Percentiles rank a stretch among this genome's conserved stretches.
Evolutionary conservation across 2,888 invertebrate genomes (phyloP).

Genomic region (Theretra japonica): DNA sequence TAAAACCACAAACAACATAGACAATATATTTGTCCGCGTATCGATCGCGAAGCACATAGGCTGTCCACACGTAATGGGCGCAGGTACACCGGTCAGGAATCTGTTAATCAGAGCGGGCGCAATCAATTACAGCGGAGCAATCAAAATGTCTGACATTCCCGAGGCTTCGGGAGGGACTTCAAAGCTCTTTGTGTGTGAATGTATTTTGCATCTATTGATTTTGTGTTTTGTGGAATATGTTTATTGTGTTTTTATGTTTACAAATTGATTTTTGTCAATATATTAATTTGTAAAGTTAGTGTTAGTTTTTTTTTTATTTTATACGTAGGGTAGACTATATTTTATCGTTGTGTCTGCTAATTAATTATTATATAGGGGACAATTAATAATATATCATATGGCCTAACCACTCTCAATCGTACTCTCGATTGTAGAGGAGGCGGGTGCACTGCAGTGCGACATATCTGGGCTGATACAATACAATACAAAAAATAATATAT

Average conservation of each 20-base stretch:
- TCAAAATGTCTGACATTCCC: constrained; percentile 78
- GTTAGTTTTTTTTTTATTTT: too few relatives aligned
- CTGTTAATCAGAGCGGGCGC: constrained; percentile 78
- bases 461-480: too few relatives aligned
- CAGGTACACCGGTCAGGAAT: constrained; percentile 61
- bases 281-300: too few relatives aligned
- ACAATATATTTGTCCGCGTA: background rate
- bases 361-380: too few relatives aligned
- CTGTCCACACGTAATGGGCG: constrained; percentile 32
- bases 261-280: background rate
- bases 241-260: background rate
- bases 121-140: constrained; percentile 76
- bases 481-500: too few relatives aligned
- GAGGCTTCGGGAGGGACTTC: constrained; percentile 54
- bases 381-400: too few relatives aligned
- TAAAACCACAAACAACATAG: background rate
- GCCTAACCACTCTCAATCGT: too few relatives aligned
- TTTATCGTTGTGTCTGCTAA: too few relatives aligned
- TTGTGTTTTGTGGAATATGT: background rate
- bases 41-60: constrained; percentile 10
- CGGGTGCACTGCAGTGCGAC: too few relatives aligned
- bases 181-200: constrained; percentile 46
- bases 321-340: too few relatives aligned
- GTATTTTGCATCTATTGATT: constrained; percentile 10
- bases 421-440: too few relatives aligned